A percentile compares a stretch with the other conserved stretches of the same genome.
phyloP scores from a whole-genome alignment of 2,888 invertebrate genomes.

The Dioctria linearis region DNA sequence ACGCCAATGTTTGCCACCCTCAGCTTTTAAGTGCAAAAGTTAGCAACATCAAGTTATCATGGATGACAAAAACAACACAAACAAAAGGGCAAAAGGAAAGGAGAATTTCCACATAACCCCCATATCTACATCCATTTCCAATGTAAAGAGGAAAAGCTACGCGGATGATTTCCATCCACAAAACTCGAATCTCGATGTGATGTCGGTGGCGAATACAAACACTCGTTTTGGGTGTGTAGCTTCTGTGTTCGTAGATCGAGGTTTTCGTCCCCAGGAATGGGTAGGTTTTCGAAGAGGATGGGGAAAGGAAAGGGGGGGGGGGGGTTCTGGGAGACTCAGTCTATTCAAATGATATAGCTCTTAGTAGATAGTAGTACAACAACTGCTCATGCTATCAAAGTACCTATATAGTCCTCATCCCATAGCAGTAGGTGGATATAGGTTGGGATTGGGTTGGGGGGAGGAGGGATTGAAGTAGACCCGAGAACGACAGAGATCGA shows the following conservation, averaged over 20 bases:
- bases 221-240: constrained; percentile 33
- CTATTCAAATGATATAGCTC: constrained; percentile 52
- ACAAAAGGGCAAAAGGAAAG: constrained; percentile 47
- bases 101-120: constrained; percentile 19
- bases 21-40: constrained; percentile 56
- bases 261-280: background rate
- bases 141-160: constrained; percentile 54
- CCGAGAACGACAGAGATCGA: constrained; percentile 42
- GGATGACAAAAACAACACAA: constrained; percentile 49
- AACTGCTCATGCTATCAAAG: constrained; percentile 13
- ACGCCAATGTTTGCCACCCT: constrained; percentile 49
- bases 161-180: constrained; percentile 57
- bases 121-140: constrained; percentile 9
- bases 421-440: background rate
- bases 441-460: background rate
- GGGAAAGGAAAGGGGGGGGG: constrained; percentile 5
- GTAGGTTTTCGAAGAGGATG: background rate
- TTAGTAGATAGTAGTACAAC: constrained; percentile 24
- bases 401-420: background rate
- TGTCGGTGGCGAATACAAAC: constrained; percentile 52
- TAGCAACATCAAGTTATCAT: constrained; percentile 54
- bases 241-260: constrained; percentile 29
- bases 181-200: constrained; percentile 57
- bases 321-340: constrained; percentile 16
- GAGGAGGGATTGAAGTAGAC: background rate